Base-by-base conservation (phyloP, 2,888 invertebrate species). In the Acrobasis repandana region DNA sequence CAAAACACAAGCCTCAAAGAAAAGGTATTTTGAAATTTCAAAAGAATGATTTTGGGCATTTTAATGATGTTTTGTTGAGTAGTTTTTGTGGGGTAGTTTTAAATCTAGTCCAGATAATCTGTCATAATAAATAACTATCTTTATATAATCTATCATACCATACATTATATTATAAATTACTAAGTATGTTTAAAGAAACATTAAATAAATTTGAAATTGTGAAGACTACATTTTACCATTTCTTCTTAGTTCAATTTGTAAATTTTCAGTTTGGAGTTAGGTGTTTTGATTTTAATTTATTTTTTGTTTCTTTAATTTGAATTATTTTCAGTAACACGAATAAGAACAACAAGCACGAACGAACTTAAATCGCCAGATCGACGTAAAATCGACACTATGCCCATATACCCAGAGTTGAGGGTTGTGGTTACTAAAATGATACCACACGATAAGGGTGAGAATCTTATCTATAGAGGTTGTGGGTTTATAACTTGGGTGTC, bases 391-490 rank as follows among this genome's bases (percentile, higher is more conserved):
- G 76, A 80, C 70, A 65, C 75, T 70, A 73, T 75, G 46, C 68
- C 76, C 62, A 81, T 77, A 59, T 88, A 84, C 69, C 90, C 90
- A 72, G 89, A 90, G 77, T 80, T 91, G 82, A 89, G 88, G 88
- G 79, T 90, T 61, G 90, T 90, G 74, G 85, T 91, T 63, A 87
- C 90, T 72, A 91, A 89, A 85, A 76, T 90, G 67, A 82, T 91
- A 76, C 84, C 87, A 62, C 85, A 82, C 66, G 81, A 80, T 65
- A 82, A 83, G 75, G 90, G 90, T 90, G 88, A 90, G 86, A 62
- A 64, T 16, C 54, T 10, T 50, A 57, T 58, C 48, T 28, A 60
- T 65, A 70, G 67, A 57, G 54, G 52, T 43, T 50, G 58, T 38
- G 51, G 64, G 64, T 67, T 63, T 63, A 61, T 67, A 60, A 38